Conservation (phyloP, 2,797 vertebrate species). For the Tympanoctomys barrerae region DNA sequence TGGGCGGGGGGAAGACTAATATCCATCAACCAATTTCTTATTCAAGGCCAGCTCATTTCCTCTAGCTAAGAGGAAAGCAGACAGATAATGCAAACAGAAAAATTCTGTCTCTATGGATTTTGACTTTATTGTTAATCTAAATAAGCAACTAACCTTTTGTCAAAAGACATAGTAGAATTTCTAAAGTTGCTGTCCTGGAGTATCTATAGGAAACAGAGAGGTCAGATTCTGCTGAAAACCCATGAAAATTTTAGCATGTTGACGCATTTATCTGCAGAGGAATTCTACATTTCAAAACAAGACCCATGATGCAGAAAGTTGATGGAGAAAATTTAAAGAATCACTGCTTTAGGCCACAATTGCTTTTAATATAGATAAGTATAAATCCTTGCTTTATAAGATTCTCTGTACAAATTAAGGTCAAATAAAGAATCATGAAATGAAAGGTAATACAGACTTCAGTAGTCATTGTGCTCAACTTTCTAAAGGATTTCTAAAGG, state of each 20-base stretch:
- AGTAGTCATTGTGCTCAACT: neutral
- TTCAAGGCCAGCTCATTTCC: constrained; percentile 63
- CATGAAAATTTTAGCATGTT: neutral
- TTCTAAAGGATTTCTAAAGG: neutral
- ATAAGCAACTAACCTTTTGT: constrained; percentile 49
- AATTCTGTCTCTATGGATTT: constrained; percentile 48
- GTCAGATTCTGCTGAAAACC: neutral
- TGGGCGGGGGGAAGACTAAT: neutral
- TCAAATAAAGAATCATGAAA: constrained; percentile 34
- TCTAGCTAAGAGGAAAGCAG: constrained; percentile 59
- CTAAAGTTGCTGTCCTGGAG: neutral
- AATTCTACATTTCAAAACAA: constrained; percentile 48
- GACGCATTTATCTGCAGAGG: neutral
- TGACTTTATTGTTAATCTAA: constrained; percentile 32
- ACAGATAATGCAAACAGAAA: constrained; percentile 65
- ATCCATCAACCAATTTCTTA: constrained; percentile 52
- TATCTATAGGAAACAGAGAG: neutral
- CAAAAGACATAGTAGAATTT: constrained; percentile 8
- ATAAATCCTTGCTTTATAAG: neutral
- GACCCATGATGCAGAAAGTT: neutral
- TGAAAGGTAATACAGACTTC: neutral
- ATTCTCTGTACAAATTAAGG: neutral
- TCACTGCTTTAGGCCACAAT: neutral
- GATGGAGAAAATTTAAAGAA: neutral
- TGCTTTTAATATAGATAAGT: neutral